Evolutionary conservation across 1,140 invertebrate species (phyloP).

Genomic region (Eurosta solidaginis): DNA sequence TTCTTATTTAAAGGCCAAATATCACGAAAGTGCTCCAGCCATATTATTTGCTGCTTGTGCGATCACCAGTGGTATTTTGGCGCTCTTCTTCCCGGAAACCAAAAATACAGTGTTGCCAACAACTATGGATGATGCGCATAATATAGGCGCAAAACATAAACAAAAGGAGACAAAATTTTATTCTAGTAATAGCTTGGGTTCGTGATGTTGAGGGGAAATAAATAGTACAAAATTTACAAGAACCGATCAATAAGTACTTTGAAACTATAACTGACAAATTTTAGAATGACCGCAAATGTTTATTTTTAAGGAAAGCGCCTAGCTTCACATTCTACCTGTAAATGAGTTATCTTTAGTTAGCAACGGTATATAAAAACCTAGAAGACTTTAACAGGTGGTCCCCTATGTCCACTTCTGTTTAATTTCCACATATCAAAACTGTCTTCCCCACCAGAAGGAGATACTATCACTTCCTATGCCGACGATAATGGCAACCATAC

Average conservation of each 20-base stretch:
- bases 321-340: too few relatives aligned
- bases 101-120: slow-evolving; percentile 68
- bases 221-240: neutral
- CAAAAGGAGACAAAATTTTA: neutral
- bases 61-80: slow-evolving; percentile 65
- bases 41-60: slow-evolving; percentile 72
- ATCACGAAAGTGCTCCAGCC: slow-evolving; percentile 66
- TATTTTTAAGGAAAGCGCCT: neutral
- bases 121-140: slow-evolving; percentile 67
- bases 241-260: too few relatives aligned
- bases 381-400: too few relatives aligned
- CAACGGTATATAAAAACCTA: too few relatives aligned
- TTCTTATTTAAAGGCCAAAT: slow-evolving; percentile 42
- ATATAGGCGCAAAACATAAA: slow-evolving; percentile 40
- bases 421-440: too few relatives aligned
- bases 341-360: too few relatives aligned
- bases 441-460: too few relatives aligned
- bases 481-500: too few relatives aligned
- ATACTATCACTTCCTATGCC: too few relatives aligned
- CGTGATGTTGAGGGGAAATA: neutral
- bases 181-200: neutral
- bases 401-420: too few relatives aligned
- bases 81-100: slow-evolving; percentile 71
- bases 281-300: neutral
- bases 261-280: neutral